Evolutionary conservation across 2,113 vertebrate genomes (phyloP), one percentile per base, ranked within the genome.

Genomic region (Pangasianodon hypophthalmus): DNA sequence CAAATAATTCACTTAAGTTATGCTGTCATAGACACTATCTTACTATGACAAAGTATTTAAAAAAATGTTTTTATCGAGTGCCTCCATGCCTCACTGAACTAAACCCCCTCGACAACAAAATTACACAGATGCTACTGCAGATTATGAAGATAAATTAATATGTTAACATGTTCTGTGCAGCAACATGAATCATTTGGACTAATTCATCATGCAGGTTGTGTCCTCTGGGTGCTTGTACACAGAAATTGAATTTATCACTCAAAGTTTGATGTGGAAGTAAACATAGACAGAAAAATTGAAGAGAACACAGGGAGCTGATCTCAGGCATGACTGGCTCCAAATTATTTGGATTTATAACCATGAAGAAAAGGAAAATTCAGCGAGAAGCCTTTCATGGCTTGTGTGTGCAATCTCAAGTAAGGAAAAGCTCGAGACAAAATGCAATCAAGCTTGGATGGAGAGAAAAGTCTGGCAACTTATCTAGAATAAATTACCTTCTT

Each of bases 161-260:
- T 13, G 80, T 58, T 84, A 58, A 58, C 37, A 56, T 56, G 62
- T 41, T 82, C 19, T 67, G 19, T n/a, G 50, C 50, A n/a, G 44
- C 50, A 73, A 56, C 37, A 88, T 46, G 18, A 75, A 58, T 71
- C 81, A 84, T 84, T 32, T 85, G 83, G 41, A 85, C 56, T 50
- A 18, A 81, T 54, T 16, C 24, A 84, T 80, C 37, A 64, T 29
- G 46, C 77, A 52, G 58, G 77, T 82, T 81, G 80, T n/a, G 14
- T 52, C 32, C 87, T 62, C 48, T 52, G 19, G 37, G 75, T 50
- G 13, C 46, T 52, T 67, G 60, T 82, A 71, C 60, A 71, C n/a
- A n/a, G 80, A 71, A 83, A 71, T 44, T 58, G 32, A 84, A 83
- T 71, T 14, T n/a, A 82, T 82, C 58, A 88, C 29, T 81, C 71